Evolutionary conservation across 2,888 invertebrate genomes (phyloP).

Genomic region (Sinelater perroti): DNA sequence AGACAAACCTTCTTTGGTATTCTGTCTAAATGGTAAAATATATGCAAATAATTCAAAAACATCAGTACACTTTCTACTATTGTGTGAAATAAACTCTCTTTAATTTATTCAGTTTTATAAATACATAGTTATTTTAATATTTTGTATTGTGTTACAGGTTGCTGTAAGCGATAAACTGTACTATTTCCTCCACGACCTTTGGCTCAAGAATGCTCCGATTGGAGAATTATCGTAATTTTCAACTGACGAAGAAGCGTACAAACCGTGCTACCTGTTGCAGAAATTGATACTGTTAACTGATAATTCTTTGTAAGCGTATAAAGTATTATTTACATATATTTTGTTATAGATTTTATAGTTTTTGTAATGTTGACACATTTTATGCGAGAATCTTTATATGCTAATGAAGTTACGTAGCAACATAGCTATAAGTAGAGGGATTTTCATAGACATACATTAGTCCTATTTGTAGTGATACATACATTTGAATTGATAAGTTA

Average conservation of each 20-base stretch:
- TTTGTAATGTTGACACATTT: conserved; percentile 7
- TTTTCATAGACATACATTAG: too few species aligned
- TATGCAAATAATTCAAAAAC: too few species aligned
- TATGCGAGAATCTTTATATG: neutral
- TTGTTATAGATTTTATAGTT: conserved; percentile 17
- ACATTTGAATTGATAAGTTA: too few species aligned
- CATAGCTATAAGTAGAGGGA: too few species aligned
- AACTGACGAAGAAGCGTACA: neutral
- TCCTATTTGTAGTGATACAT: too few species aligned
- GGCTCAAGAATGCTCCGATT: conserved; percentile 97
- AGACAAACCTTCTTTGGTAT: too few species aligned
- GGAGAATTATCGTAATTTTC: conserved; percentile 74
- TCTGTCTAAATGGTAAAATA: too few species aligned
- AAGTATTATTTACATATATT: conserved; percentile 16
- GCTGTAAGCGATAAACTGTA: conserved; percentile 93
- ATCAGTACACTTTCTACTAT: too few species aligned
- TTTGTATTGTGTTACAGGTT: conserved; percentile 68
- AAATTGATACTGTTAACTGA: conserved; percentile 1
- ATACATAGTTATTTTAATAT: neutral
- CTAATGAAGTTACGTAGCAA: conserved; percentile 7
- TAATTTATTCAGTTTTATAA: neutral
- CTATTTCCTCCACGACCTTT: conserved; percentile 92
- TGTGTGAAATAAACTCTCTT: too few species aligned
- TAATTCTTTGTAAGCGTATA: conserved; percentile 2
- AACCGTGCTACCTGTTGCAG: conserved; percentile 7